Evolutionary conservation across 2,113 vertebrate species (phyloP).

Genomic region (Mystacornis crossleyi): DNA sequence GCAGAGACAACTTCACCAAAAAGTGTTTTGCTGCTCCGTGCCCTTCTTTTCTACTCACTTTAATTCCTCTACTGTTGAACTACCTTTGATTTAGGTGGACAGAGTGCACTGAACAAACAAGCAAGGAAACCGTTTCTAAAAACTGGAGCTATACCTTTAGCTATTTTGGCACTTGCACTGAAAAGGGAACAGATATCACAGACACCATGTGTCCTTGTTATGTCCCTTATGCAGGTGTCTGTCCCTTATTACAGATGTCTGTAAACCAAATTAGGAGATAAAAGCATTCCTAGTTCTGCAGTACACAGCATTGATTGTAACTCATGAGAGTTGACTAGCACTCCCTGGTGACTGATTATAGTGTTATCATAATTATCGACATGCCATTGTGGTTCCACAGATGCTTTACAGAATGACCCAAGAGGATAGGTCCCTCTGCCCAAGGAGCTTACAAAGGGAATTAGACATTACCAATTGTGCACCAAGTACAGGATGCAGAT

Average conservation of each 20-base stretch:
- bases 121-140: neutral
- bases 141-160: neutral
- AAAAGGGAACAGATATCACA: neutral
- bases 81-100: neutral
- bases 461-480: neutral
- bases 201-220: neutral
- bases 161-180: neutral
- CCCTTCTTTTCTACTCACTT: neutral
- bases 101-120: neutral
- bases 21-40: neutral
- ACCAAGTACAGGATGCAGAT: neutral
- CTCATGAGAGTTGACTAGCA: slow-evolving; percentile 5
- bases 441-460: neutral
- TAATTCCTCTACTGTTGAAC: neutral
- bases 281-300: slow-evolving; percentile 10
- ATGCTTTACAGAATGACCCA: neutral
- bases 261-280: slow-evolving; percentile 1
- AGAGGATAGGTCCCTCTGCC: neutral
- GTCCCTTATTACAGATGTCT: neutral
- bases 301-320: slow-evolving; percentile 11
- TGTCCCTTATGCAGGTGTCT: neutral
- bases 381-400: slow-evolving; percentile 9
- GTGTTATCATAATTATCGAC: slow-evolving; percentile 28
- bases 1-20: neutral
- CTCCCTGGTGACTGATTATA: slow-evolving; percentile 9